Evolutionary conservation across 2,113 vertebrate species (phyloP).

Genomic region (Pygathrix nemaeus): DNA sequence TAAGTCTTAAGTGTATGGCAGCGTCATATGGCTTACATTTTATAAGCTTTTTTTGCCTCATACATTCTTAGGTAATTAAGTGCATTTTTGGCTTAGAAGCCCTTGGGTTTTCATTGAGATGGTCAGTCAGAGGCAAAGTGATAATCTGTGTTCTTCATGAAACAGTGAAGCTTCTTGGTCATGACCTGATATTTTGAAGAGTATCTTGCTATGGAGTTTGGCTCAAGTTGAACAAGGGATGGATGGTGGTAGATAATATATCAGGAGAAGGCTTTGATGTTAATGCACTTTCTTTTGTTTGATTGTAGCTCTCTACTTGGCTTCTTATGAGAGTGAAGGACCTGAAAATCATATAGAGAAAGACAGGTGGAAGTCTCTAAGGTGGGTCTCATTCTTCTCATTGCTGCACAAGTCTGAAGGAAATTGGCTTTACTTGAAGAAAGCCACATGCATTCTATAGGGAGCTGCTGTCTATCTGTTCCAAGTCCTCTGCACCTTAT

Average conservation of each 20-base stretch:
- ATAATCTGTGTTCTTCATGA: not conserved
- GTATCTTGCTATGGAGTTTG: not conserved
- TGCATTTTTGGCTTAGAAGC: not conserved
- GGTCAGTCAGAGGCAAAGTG: slow-evolving; percentile 9
- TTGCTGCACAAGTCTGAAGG: not conserved
- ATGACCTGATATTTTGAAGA: not conserved
- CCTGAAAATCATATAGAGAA: slow-evolving; percentile 96
- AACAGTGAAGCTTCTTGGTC: not conserved
- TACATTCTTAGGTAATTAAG: slow-evolving; percentile 1
- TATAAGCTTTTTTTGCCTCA: not conserved
- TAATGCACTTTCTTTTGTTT: slow-evolving; percentile 68
- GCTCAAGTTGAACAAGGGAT: not conserved
- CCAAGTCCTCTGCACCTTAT: not conserved
- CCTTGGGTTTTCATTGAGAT: slow-evolving; percentile 27
- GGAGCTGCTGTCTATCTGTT: not conserved
- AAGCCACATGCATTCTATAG: not conserved
- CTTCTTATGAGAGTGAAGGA: slow-evolving; percentile 95
- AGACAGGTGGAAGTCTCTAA: slow-evolving; percentile 96
- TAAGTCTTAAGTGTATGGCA: not conserved
- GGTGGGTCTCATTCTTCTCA: slow-evolving; percentile 85
- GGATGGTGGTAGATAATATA: not conserved
- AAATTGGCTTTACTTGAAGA: not conserved
- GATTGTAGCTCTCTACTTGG: slow-evolving; percentile 92
- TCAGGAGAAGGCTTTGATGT: not conserved
- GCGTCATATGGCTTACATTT: not conserved